Evolutionary conservation across 2,113 vertebrate genomes (phyloP), one percentile per base, ranked within the genome.

Genomic region (Lanius ludovicianus): DNA sequence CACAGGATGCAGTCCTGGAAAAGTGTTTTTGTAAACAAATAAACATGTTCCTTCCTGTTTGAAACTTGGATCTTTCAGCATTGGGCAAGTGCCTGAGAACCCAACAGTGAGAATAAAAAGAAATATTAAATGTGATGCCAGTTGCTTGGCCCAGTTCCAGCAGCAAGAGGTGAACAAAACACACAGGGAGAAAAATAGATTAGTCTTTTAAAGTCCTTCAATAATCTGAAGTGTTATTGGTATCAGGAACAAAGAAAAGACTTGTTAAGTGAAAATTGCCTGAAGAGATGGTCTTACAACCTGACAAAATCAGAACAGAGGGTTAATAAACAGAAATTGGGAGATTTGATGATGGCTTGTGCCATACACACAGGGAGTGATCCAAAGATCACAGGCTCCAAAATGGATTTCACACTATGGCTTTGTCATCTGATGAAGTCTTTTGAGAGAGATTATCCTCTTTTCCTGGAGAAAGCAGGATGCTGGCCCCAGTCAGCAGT

Each of bases 11-110:
- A 82, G 90, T 37, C 46, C 90, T 96, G 85, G 52, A 96, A 90
- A 95, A 96, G 95, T 92, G 93, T 92, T 94, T 89, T 81, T 92
- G 92, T 93, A 96, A 96, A 96, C 89, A 96, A 97, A 96, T 91
- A 96, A 97, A 95, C 92, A 97, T 86, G 93, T 56, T 92, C 60
- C 76, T 97, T 95, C 95, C 92, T 94, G 86, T 93, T 93, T 47
- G 96, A 89, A 93, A 89, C 53, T 70, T 73, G 47, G 75, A 82
- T 89, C 76, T 92, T 84, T 86, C 80, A 44, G 60, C 41, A 62
- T 31, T 52, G 53, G 79, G 86, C 80, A 89, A 96, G 56, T 0
- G 42, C 86, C 88, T 90, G 96, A 93, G 93, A 96, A 90, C 79
- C 83, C 14, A 62, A 67, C 56, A 71, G 90, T 55, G 90, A 94